phyloP scores from a whole-genome alignment of 2,113 vertebrate species.

The Crotalus tigris region DNA sequence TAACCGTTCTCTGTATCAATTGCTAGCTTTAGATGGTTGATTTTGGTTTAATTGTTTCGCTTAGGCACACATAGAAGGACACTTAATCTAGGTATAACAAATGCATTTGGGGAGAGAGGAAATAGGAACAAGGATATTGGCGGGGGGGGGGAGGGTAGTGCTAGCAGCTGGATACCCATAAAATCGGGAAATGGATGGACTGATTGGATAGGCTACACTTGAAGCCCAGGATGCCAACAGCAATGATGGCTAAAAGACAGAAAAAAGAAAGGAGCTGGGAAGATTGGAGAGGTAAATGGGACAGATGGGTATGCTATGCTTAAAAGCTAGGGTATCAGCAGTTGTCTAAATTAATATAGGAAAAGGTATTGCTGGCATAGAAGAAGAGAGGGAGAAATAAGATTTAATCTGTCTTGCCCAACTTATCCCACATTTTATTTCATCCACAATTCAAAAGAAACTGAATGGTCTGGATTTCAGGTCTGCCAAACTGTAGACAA shows the following conservation, averaged over 20 bases:
- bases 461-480: background rate
- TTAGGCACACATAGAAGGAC: background rate
- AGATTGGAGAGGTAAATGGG: background rate
- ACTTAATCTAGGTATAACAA: background rate
- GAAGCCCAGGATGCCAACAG: background rate
- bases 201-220: background rate
- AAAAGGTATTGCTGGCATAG: background rate
- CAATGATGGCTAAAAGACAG: background rate
- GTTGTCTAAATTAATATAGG: background rate
- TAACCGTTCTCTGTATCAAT: background rate
- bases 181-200: background rate
- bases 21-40: background rate
- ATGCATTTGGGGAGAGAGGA: too few relatives aligned
- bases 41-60: background rate
- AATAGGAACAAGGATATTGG: background rate
- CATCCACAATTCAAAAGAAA: background rate
- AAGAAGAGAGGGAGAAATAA: background rate
- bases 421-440: background rate
- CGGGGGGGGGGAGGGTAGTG: background rate
- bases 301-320: background rate
- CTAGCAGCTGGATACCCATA: background rate
- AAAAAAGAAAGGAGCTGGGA: background rate
- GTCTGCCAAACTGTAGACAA: background rate
- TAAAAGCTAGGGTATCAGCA: background rate
- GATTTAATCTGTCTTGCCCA: background rate